These are phyloP conservation scores for Ips nitidus DNA, from an alignment of 1,140 invertebrate genomes.

Conservation along the genomic window DNA sequence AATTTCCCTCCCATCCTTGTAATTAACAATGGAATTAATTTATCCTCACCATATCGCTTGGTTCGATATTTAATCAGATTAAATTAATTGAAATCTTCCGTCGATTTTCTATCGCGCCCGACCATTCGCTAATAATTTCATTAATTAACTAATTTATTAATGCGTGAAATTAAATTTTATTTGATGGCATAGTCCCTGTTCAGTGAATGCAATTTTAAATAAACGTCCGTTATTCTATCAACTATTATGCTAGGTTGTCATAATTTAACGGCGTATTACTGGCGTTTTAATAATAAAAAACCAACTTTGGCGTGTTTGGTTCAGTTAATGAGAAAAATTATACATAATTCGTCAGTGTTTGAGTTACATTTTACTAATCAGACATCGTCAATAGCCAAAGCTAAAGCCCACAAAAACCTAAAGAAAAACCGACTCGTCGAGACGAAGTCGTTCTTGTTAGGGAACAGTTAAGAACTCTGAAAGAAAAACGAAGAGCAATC, in stretches of 20 bases:
- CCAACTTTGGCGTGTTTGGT: too few species aligned
- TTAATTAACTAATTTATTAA: conserved; percentile 3
- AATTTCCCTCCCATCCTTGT: background rate
- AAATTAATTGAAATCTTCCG: conserved; percentile 3
- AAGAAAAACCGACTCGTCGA: too few species aligned
- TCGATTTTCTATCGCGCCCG: background rate
- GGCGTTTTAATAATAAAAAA: too few species aligned
- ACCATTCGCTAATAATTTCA: background rate
- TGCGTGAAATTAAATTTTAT: background rate
- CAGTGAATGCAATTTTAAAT: background rate
- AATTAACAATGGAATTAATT: conserved; percentile 2
- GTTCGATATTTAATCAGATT: conserved; percentile 1
- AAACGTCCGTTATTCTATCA: background rate
- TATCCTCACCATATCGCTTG: background rate
- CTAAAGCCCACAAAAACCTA: too few species aligned
- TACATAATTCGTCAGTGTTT: too few species aligned
- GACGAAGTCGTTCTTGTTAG: conserved; percentile 4
- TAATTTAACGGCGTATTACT: too few species aligned
- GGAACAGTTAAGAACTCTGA: conserved; percentile 14
- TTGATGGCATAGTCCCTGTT: background rate
- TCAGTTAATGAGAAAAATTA: too few species aligned
- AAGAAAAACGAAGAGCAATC: conserved; percentile 5
- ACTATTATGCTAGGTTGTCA: too few species aligned
- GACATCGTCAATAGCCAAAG: too few species aligned
- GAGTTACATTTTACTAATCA: too few species aligned